Conservation (phyloP, 1,140 invertebrate species). For the Seison nebaliae region DNA sequence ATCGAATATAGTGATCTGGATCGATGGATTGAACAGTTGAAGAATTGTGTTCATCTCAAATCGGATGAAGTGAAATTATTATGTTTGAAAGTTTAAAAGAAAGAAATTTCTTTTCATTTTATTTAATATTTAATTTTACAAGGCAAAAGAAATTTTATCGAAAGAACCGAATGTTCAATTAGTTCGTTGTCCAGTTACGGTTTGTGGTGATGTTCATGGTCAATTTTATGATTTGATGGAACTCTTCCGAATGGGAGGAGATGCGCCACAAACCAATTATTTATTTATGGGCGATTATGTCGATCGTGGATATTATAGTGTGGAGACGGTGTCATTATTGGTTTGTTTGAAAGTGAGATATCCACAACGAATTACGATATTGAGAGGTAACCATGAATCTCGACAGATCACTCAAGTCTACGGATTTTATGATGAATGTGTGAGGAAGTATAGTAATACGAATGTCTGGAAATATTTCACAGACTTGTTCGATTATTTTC, state of each 20-base stretch:
- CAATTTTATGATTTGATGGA: constrained; percentile 80
- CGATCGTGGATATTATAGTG: constrained; percentile 67
- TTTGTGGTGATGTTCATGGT: constrained; percentile 1
- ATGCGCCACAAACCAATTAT: constrained; percentile 68
- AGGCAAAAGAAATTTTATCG: constrained; percentile 57
- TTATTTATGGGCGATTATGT: constrained; percentile 88
- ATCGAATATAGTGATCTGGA: too few relatives aligned
- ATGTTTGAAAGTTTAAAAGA: constrained; percentile 91
- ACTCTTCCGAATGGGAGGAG: constrained; percentile 59
- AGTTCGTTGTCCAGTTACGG: constrained; percentile 38
- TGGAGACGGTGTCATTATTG: constrained; percentile 59
- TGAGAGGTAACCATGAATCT: constrained; percentile 73
- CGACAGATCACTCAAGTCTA: constrained; percentile 38
- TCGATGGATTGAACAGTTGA: constrained; percentile 81
- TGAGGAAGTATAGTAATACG: constrained; percentile 88
- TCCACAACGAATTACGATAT: constrained; percentile 82
- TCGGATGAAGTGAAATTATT: constrained; percentile 94
- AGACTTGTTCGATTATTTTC: constrained; percentile 96
- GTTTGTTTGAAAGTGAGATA: constrained; percentile 36
- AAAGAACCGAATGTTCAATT: constrained; percentile 79
- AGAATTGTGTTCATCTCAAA: constrained; percentile 88
- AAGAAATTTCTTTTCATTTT: too few relatives aligned
- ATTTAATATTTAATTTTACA: too few relatives aligned
- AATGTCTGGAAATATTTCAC: constrained; percentile 97
- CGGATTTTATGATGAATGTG: constrained; percentile 96